Evolutionary conservation across 2,113 vertebrate genomes (phyloP), one percentile per base, ranked within the genome.

Genomic region (Gnathonemus echidnorhynchus): DNA sequence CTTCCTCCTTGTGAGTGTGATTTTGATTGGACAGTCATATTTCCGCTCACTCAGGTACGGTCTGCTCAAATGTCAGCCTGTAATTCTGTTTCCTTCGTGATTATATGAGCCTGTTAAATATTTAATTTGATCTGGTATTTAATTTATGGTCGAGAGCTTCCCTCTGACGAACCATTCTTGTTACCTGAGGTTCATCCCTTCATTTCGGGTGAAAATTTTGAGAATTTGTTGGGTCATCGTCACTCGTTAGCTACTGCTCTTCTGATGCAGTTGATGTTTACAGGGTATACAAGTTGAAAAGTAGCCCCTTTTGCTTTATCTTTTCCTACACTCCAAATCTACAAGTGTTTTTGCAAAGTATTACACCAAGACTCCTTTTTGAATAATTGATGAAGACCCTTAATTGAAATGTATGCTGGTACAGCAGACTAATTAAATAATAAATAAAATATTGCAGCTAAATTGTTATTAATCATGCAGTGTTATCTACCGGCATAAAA

Each of bases 31-130:
- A 85, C 46, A 45, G 19, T n/a, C 39, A 48, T 86, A 86, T 86
- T 52, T 86, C 85, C 13, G 13, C 85, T 52, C 11, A 49, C 86
- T 87, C 49, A 87, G 48, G 48, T 39, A 56, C 50, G 50, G 53
- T 50, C 42, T 19, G 24, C 56, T 88, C 53, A 66, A 88, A 66
- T 58, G 56, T 50, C 49, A 62, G 56, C 56, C 11, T 85, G 39
- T 85, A 45, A 62, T 88, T 24, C 53, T 62, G 42, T 88, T 88
- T 66, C 86, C 19, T 45, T 58, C 56, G 19, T 62, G 87, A 88
- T 62, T 42, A 24, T 88, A 88, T 62, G 35, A 45, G 35, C 42
- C 39, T 88, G 87, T 62, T 88, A 13, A 45, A 62, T 88, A 27
- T 56, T 53, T 86, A 31, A 52, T 52, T 62, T 39, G 21, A 10